Evolutionary conservation across 2,797 vertebrate genomes (phyloP).

Genomic region (Propithecus deckenii): DNA sequence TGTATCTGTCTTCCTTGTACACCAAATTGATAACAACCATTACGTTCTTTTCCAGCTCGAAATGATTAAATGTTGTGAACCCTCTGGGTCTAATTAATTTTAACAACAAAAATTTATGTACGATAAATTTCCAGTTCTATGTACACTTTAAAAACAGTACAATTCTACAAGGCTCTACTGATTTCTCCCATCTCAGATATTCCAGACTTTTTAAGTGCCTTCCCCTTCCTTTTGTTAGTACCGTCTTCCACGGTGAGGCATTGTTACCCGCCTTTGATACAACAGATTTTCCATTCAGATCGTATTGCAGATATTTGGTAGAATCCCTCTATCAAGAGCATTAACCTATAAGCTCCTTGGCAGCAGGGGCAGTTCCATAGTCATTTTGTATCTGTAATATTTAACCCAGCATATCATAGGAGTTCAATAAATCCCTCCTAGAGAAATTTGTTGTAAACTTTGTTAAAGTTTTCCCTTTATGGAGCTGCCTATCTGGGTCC

Average conservation of each 20-base stretch:
- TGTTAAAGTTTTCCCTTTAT: neutral
- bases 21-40: neutral
- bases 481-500: neutral
- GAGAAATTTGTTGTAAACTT: neutral
- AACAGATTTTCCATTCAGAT: neutral
- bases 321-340: neutral
- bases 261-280: neutral
- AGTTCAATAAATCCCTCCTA: neutral
- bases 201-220: no score
- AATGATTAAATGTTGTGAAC: neutral
- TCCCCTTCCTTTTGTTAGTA: neutral
- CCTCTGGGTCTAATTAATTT: neutral
- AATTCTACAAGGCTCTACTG: neutral
- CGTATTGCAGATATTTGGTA: no score
- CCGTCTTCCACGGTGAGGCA: fast-evolving
- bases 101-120: neutral
- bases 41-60: neutral
- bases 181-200: neutral
- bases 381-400: neutral
- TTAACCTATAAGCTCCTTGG: neutral
- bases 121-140: neutral
- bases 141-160: neutral
- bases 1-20: neutral
- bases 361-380: neutral
- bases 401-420: neutral